phyloP scores from a whole-genome alignment of 2,113 vertebrate species.

The Gopherus evgoodei region DNA sequence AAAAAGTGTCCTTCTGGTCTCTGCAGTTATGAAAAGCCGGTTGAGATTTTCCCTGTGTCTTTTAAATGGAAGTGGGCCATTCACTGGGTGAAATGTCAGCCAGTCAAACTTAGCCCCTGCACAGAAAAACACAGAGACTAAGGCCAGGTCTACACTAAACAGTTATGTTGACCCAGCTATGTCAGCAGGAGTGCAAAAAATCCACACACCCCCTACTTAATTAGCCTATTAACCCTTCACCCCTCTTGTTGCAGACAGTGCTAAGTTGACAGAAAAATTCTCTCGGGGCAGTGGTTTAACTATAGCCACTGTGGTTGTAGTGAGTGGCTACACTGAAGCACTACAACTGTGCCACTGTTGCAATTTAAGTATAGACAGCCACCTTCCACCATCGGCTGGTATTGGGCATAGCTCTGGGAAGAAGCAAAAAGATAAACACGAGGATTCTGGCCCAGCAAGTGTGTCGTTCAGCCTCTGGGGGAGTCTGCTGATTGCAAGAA shows the following conservation, averaged over 20 bases:
- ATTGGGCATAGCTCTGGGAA: neutral
- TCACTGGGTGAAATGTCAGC: neutral
- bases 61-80: neutral
- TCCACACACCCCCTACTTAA: neutral
- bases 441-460: neutral
- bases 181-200: neutral
- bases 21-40: neutral
- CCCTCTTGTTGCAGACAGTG: no score
- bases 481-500: neutral
- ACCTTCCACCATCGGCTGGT: rapidly evolving
- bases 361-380: neutral
- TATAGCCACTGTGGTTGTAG: no score
- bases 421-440: no score
- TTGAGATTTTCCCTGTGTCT: neutral
- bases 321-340: no score
- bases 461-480: neutral
- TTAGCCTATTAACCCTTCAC: no score
- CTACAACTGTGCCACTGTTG: no score
- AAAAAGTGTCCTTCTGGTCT: neutral
- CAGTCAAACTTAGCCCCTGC: neutral
- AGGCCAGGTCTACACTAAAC: neutral
- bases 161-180: neutral
- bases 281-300: no score
- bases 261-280: no score
- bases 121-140: neutral